Base-by-base conservation (phyloP, 2,888 invertebrate species). In the Latrodectus elegans region DNA sequence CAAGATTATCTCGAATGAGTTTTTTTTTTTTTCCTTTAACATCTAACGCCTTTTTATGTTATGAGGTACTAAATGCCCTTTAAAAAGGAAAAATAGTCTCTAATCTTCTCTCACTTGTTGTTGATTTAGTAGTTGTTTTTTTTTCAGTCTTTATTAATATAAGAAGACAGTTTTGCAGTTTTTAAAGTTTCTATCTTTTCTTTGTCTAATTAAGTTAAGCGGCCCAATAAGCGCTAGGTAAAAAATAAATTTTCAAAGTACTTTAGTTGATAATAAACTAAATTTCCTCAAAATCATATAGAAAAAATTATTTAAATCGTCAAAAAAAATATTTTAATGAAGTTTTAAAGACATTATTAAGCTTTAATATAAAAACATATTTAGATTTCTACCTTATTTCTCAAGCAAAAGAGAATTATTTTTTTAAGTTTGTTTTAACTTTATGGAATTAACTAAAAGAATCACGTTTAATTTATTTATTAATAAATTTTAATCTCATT, bases 61-160 rank as follows among this genome's bases (percentile, higher is more conserved):
- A n/a, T 55, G n/a, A 17, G 6, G 73, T 52, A n/a, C 17, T 17
- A 73, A 55, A 73, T 53, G 60, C 73, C 11, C 52, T 22, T 53
- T 17, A 73, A 73, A 22, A 53, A 15, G 12, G 52, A 73, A 22
- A 73, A 73, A 22, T 55, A 22, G 17, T n/a, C 55, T 52, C 55
- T 73, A 55, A 73, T 73, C 73, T 73, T 55, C 53, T 73, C 22
- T 53, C 53, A 15, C 22, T 53, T 73, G 55, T 60, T 73, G 53
- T 53, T 22, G 55, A 71, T 52, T 71, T 55, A 51, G 17, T 73
- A 53, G 9, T 11, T 55, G 60, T 11, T 60, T 60, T 60, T 60
- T 60, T 60, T 8, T 0, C 60, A 60, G 12, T 11, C n/a, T 60
- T 60, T 60, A n/a, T 60, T 15, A 60, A 60, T 60, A 60, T 60